phyloP scores from a whole-genome alignment of 2,888 invertebrate genomes.

The Cantharis lateralis region DNA sequence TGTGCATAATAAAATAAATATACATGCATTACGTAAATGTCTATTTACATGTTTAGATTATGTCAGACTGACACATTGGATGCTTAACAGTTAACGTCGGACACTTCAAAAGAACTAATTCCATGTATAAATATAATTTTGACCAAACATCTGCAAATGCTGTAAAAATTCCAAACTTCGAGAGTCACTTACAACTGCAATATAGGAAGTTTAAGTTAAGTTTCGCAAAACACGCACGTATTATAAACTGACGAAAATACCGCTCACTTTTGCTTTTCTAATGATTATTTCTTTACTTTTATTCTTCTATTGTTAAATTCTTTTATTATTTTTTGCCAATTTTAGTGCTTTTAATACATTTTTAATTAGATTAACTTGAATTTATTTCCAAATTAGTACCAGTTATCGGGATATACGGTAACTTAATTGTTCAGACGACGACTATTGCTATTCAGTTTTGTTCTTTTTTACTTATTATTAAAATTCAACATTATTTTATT shows the following conservation, averaged over 20 bases:
- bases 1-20: slow-evolving; percentile 11
- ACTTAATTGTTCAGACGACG: not conserved
- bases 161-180: slow-evolving; percentile 11
- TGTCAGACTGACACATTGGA: not conserved
- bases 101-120: slow-evolving; percentile 10
- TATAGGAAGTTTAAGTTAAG: not conserved
- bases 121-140: slow-evolving; percentile 14
- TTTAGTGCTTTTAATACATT: not conserved
- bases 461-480: not conserved
- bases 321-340: not conserved
- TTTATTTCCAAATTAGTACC: not conserved
- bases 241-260: not conserved
- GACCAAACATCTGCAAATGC: slow-evolving; percentile 5
- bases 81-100: slow-evolving; percentile 9
- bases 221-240: not conserved
- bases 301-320: not conserved
- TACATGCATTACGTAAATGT: slow-evolving; percentile 8
- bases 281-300: not conserved
- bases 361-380: not conserved
- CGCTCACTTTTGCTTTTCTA: not conserved
- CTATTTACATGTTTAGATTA: slow-evolving; percentile 11
- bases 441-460: not conserved
- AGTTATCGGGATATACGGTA: not conserved
- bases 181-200: not conserved
- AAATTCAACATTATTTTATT: not conserved